Evolutionary conservation across 2,888 invertebrate species (phyloP).

Genomic region (Caradrina clavipalpis): DNA sequence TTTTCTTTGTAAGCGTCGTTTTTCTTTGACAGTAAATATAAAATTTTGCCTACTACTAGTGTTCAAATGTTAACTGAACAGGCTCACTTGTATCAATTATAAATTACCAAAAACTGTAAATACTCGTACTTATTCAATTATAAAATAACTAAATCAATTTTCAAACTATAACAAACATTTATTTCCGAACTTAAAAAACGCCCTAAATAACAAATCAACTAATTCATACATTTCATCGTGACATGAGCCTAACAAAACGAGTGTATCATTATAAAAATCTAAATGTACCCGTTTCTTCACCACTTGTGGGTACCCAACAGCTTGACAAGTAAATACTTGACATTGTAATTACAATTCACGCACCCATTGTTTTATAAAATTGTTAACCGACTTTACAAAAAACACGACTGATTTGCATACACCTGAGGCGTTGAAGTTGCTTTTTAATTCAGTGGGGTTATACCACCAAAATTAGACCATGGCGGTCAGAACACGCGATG

Average conservation of each 20-base stretch:
- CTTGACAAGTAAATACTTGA: conserved; percentile 84
- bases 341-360: conserved; percentile 80
- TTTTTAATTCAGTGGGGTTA: conserved; percentile 67
- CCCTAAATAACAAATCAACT: conserved; percentile 44
- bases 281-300: conserved; percentile 67
- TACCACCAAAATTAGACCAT: conserved; percentile 80
- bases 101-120: too few relatives aligned
- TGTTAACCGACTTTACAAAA: conserved; percentile 50
- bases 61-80: too few relatives aligned
- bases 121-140: not conserved
- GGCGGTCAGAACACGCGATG: conserved; percentile 83
- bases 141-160: not conserved
- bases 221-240: conserved; percentile 64
- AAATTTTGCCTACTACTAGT: too few relatives aligned
- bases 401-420: conserved; percentile 54
- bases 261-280: conserved; percentile 66
- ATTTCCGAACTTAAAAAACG: conserved; percentile 28
- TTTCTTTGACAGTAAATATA: too few relatives aligned
- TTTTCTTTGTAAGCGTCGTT: too few relatives aligned
- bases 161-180: conserved; percentile 9
- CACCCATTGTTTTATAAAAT: conserved; percentile 80
- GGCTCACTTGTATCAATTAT: too few relatives aligned
- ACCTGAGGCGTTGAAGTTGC: conserved; percentile 29
- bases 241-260: conserved; percentile 57
- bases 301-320: conserved; percentile 62